A percentile compares a stretch with the other conserved stretches of the same genome.
Conservation (phyloP, 2,797 vertebrate genomes). For the Mergus octosetaceus region DNA sequence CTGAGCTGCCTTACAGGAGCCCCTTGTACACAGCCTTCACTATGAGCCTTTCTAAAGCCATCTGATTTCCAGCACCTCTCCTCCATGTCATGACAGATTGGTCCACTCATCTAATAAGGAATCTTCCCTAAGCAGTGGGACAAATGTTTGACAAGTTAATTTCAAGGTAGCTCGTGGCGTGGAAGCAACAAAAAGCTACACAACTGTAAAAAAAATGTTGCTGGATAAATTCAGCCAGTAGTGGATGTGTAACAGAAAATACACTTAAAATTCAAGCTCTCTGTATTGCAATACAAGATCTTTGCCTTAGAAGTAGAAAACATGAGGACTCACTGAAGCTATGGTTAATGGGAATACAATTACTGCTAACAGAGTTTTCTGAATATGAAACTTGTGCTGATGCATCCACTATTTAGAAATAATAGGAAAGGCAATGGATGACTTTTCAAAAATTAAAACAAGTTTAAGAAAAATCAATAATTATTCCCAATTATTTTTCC, state of each 20-base stretch:
- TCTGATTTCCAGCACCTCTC: not conserved
- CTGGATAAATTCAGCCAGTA: conserved; percentile 46
- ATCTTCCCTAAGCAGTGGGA: conserved; percentile 26
- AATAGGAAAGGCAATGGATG: not conserved
- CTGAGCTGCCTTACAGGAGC: not conserved
- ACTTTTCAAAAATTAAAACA: conserved; percentile 9
- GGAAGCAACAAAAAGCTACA: conserved; percentile 9
- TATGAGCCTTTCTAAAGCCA: not conserved
- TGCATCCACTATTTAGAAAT: conserved; percentile 9
- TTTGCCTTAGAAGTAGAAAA: conserved; percentile 6
- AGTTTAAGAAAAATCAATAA: not conserved
- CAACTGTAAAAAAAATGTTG: conserved; percentile 10
- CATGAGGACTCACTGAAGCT: not conserved
- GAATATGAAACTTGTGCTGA: conserved; percentile 13
- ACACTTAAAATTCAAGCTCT: conserved; percentile 43
- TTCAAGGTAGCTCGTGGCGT: conserved; percentile 57
- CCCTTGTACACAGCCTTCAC: not conserved
- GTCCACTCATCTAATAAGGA: conserved; percentile 35
- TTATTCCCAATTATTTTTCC: conserved; percentile 32
- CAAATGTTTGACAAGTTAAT: conserved; percentile 24
- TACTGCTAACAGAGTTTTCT: conserved; percentile 13
- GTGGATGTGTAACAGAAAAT: conserved; percentile 42
- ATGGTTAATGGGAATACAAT: conserved; percentile 23
- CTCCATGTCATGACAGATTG: not conserved
- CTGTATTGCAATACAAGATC: conserved; percentile 11